Percentiles rank a stretch among this genome's conserved stretches.
Conservation (phyloP, 2,888 invertebrate species). For the Elysia crispata region DNA sequence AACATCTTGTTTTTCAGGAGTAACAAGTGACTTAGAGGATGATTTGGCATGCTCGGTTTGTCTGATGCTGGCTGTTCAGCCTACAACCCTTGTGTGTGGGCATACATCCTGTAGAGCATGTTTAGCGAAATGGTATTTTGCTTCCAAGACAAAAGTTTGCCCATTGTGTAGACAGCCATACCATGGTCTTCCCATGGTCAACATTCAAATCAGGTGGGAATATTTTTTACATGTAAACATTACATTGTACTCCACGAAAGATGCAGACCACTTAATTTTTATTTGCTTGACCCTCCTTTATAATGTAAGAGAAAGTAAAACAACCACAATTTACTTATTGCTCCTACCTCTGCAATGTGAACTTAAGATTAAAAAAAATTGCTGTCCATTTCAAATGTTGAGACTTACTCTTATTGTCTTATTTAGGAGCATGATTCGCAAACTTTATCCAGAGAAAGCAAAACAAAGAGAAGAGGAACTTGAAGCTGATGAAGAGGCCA, state of each 20-base stretch:
- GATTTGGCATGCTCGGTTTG: conserved; percentile 71
- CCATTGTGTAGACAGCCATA: conserved; percentile 69
- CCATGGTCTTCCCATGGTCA: conserved; percentile 67
- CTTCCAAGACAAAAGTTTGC: conserved; percentile 66
- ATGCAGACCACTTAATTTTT: too few species aligned
- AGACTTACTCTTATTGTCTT: too few species aligned
- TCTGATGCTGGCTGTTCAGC: conserved; percentile 65
- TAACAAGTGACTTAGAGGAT: conserved; percentile 48
- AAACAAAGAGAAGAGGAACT: conserved; percentile 55
- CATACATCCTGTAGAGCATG: conserved; percentile 73
- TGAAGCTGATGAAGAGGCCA: conserved; percentile 41
- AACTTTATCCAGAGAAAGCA: conserved; percentile 54
- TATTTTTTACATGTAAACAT: too few species aligned
- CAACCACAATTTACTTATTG: not conserved
- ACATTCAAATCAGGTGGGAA: conserved; percentile 63
- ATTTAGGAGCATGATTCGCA: conserved; percentile 56
- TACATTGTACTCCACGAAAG: too few species aligned
- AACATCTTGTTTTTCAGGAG: not conserved
- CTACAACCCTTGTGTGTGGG: conserved; percentile 72
- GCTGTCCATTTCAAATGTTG: too few species aligned
- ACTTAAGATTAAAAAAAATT: too few species aligned
- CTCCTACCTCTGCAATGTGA: not conserved
- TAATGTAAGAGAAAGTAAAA: not conserved
- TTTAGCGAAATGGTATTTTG: conserved; percentile 70
- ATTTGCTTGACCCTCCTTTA: not conserved